These are phyloP conservation scores for Cossypha caffra DNA, from an alignment of 2,797 vertebrate species.

Conservation along the genomic window DNA sequence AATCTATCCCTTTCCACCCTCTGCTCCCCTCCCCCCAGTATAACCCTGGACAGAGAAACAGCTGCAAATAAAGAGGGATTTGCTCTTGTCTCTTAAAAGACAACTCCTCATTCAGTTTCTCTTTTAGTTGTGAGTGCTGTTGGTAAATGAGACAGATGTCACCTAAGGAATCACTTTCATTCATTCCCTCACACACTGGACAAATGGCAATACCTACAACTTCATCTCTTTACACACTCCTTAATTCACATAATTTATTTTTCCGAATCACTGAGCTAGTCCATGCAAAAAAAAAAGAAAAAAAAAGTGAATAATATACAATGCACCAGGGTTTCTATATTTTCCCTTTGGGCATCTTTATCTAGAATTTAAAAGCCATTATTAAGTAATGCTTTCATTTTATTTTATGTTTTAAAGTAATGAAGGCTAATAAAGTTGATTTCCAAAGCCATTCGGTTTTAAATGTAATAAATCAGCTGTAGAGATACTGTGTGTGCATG, in stretches of 20 bases:
- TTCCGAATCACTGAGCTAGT: neutral
- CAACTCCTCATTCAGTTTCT: neutral
- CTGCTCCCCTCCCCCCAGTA: neutral
- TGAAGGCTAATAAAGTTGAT: constrained; percentile 46
- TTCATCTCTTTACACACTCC: neutral
- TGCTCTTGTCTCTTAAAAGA: neutral
- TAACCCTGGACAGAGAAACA: neutral
- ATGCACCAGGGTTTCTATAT: neutral
- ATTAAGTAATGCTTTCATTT: constrained; percentile 38
- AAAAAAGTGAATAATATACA: neutral
- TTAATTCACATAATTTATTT: neutral
- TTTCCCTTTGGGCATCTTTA: constrained; percentile 42
- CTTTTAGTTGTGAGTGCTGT: neutral
- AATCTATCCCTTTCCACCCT: neutral
- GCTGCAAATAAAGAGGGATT: constrained; percentile 19
- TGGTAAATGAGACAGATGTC: neutral
- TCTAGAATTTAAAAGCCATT: constrained; percentile 26
- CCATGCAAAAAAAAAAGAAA: neutral
- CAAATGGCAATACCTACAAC: neutral
- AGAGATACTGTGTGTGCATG: neutral
- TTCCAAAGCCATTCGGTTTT: constrained; percentile 39
- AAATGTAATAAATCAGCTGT: constrained; percentile 31
- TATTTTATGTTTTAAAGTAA: constrained; percentile 51
- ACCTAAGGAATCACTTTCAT: neutral
- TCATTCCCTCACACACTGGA: neutral